Evolutionary conservation across 2,113 vertebrate genomes (phyloP).

Genomic region (Epinephelus fuscoguttatus): DNA sequence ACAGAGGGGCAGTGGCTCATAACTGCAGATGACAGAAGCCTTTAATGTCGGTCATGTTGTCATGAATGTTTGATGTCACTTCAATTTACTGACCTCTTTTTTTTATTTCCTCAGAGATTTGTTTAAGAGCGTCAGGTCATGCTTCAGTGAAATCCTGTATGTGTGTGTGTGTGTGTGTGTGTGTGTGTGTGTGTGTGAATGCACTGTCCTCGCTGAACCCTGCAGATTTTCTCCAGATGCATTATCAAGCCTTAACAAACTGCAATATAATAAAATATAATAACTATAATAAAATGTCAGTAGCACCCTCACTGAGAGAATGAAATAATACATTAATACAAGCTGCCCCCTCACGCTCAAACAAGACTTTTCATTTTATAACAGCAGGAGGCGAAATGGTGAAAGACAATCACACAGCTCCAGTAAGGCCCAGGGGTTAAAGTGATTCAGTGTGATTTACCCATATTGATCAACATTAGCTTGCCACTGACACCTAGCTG

Average conservation of each 20-base stretch:
- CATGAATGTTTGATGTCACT: constrained; percentile 81
- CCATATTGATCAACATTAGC: background rate
- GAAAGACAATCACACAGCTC: background rate
- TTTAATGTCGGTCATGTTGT: constrained; percentile 58
- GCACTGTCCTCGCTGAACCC: constrained; percentile 32
- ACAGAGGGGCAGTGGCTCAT: constrained; percentile 77
- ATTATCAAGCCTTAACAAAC: background rate
- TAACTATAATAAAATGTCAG: background rate
- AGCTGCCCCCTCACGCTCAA: background rate
- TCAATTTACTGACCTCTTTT: constrained; percentile 81
- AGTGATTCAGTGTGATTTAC: background rate
- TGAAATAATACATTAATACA: background rate
- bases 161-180: constrained; percentile 2
- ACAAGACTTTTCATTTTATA: background rate
- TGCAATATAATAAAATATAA: background rate
- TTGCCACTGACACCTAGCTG: background rate
- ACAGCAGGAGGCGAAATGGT: background rate
- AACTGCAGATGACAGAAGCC: constrained; percentile 21
- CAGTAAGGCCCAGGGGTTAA: no score
- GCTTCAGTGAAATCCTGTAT: constrained; percentile 32
- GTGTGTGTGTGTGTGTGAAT: constrained; percentile 6
- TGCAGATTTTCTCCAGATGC: background rate
- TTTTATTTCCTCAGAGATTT: constrained; percentile 73
- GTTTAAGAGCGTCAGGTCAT: constrained; percentile 44
- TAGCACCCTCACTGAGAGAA: background rate